Base-by-base conservation (phyloP, 2,888 invertebrate species). In the Monoplex corrugatus region DNA sequence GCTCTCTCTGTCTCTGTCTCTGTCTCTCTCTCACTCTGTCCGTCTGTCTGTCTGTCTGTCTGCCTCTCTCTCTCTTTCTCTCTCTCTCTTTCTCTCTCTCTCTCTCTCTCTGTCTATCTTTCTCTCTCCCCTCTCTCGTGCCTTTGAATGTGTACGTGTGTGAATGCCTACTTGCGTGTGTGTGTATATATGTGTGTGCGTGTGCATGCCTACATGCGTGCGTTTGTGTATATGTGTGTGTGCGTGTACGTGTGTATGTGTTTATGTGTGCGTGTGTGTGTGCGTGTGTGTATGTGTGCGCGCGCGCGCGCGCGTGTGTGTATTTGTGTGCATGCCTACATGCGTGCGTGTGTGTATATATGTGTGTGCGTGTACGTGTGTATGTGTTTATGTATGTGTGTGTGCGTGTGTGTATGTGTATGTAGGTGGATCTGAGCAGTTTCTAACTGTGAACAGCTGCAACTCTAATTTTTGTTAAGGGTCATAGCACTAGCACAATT, bases 271-370 rank as follows among this genome's bases (percentile, higher is more conserved):
- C n/a, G 84, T 45, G 84, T 45, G 84, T 84, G 84, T 32, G 50
- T 50, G 84, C n/a, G 80, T 80, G 80, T 35, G 80, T 80, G 80
- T 80, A 38, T 80, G 80, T 80, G 83, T 40, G 83, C 35, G 43
- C n/a, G 83, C n/a, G 83, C n/a, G 83, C n/a, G 45, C n/a, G 83
- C 44, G 83, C 44, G 83, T n/a, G 83, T 63, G 68, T 35, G 38
- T 63, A 23, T 35, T 28, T 84, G 84, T 2, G 84, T 43, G 45
- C 35, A 23, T 45, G 84, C 10, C n/a, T 45, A n/a, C 40, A n/a
- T 84, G 45, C 35, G 57, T 45, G 35, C 19, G 72, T 63, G 86
- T n/a, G 68, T 68, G 43, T 19, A 43, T 68, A 10, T 32, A 35
- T 86, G 86, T 19, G 35, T 68, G 72, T 28, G 50, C 8, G 83